Evolutionary conservation across 2,888 invertebrate species (phyloP), one percentile per base, ranked within the genome.

Genomic region (Andrena praecox): DNA sequence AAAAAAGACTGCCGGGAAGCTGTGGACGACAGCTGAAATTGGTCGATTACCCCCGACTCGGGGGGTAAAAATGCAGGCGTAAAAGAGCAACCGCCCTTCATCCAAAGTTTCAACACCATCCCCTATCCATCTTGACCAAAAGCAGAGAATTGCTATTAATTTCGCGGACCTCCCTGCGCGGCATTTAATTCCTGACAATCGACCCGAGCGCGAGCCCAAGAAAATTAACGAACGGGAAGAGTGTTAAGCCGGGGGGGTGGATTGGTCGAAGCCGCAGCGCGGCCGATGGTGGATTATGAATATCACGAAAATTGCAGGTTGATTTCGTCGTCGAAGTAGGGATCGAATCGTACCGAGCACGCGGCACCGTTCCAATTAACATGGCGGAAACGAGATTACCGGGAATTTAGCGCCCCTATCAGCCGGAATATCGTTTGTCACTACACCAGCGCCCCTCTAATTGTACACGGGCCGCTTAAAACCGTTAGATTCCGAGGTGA

Each of bases 381-480:
- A 52, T 24, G 64, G 12, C 27, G 70, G 75, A 76, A 82, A 82
- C 70, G 35, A 68, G 81, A 82, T 82, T 75, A 80, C 52, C 50
- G 42, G 62, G 50, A 74, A 81, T 80, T 80, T 73, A 80, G 50
- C 73, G 67, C 50, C 63, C 68, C 63, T 81, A 73, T 81, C 68
- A 62, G 48, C 42, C 68, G 80, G 69, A 80, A 81, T 74, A 72
- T 80, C 80, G 79, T 78, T 72, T 72, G 48, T 78, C 79, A 35
- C 78, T 33, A 24, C 16, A 27, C 8, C 62, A 62, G 29, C 79
- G 54, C n/a, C 29, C n/a, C 62, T 52, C 54, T 77, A 78, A 78
- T 80, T 77, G 71, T 78, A 48, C 71, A 66, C 42, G 71, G 10
- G 50, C 31, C 60, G 72, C 54, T 80, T 78, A 78, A 78, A 80